These are phyloP conservation scores for Pocota personata DNA, from an alignment of 2,888 invertebrate species.

Conservation along the genomic window DNA sequence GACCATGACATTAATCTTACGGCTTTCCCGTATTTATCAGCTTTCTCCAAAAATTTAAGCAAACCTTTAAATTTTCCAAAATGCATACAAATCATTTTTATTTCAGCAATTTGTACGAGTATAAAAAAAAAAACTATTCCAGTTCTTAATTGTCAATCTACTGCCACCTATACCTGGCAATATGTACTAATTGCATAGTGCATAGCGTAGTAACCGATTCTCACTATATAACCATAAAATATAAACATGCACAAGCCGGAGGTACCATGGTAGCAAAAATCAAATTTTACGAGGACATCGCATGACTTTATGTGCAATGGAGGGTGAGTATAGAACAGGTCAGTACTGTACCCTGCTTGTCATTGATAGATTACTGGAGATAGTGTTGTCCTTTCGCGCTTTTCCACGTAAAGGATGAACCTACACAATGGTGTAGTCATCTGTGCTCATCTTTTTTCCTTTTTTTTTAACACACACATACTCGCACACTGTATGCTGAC, in stretches of 20 bases:
- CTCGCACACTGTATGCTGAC: neutral
- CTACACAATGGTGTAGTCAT: conserved; percentile 25
- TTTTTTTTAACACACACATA: conserved; percentile 3
- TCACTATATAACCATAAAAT: conserved; percentile 45
- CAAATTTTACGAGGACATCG: conserved; percentile 52
- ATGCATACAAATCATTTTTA: neutral
- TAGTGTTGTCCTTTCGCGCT: conserved; percentile 68
- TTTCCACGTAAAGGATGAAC: conserved; percentile 51
- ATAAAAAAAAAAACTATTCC: neutral
- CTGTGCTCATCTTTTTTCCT: neutral
- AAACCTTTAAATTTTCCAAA: neutral
- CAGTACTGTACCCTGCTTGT: conserved; percentile 37
- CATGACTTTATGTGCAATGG: conserved; percentile 16
- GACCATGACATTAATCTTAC: neutral
- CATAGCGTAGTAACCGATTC: conserved; percentile 44
- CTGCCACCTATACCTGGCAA: conserved; percentile 59
- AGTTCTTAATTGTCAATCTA: conserved; percentile 54
- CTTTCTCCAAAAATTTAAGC: neutral
- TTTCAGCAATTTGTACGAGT: neutral
- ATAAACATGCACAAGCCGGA: neutral
- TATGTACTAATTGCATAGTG: conserved; percentile 60
- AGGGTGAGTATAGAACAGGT: neutral
- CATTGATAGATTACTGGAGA: conserved; percentile 73
- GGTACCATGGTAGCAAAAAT: conserved; percentile 49
- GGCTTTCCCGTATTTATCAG: too few relatives aligned